Conservation (phyloP, 1,140 invertebrate species). For the Mactra quadrangularis region DNA sequence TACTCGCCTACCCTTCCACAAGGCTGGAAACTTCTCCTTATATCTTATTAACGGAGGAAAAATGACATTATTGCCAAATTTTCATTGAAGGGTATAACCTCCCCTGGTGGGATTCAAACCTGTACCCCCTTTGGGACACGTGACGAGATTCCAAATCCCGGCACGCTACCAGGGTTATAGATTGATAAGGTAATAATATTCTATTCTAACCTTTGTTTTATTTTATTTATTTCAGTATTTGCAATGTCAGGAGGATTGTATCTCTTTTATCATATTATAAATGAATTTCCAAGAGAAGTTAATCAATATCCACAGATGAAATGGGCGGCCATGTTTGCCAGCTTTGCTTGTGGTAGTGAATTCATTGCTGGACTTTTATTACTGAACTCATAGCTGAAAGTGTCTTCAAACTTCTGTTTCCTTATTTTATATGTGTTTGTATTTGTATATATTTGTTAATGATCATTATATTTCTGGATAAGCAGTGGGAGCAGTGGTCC, state of each 20-base stretch:
- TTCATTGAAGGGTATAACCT: no score
- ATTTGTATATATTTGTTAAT: neutral
- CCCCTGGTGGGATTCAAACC: no score
- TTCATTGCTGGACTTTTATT: conserved; percentile 50
- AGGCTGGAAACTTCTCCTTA: no score
- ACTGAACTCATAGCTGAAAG: neutral
- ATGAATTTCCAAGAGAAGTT: conserved; percentile 43
- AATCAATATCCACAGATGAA: conserved; percentile 46
- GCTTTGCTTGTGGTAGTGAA: conserved; percentile 40
- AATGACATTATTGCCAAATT: no score
- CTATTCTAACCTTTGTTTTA: neutral
- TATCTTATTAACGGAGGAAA: no score
- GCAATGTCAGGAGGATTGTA: conserved; percentile 46
- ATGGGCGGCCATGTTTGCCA: conserved; percentile 51
- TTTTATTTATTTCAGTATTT: conserved; percentile 63
- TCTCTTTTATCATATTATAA: conserved; percentile 52
- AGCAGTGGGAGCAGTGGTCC: no score
- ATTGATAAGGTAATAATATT: no score
- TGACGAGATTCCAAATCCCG: no score
- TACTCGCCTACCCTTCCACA: no score
- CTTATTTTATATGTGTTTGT: neutral
- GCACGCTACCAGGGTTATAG: no score
- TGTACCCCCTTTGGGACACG: no score
- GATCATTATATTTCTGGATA: no score
- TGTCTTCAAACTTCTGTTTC: neutral